phyloP scores from a whole-genome alignment of 2,113 vertebrate genomes.

The Piprites chloris region DNA sequence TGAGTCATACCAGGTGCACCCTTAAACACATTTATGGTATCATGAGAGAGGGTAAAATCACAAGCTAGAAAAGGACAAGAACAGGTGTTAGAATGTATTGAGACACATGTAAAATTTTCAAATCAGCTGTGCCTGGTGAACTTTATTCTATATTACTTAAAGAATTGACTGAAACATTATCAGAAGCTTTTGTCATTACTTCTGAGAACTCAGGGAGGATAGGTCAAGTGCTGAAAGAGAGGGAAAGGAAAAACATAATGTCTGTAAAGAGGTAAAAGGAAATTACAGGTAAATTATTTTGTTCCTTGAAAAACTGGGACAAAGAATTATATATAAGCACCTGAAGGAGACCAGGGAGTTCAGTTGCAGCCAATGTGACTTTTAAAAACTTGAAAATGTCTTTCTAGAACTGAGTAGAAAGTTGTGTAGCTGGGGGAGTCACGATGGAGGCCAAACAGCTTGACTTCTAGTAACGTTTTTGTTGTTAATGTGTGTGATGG shows the following conservation, averaged over 20 bases:
- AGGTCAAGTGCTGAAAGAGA: not conserved
- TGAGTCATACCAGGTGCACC: not conserved
- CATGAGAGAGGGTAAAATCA: not conserved
- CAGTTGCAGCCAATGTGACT: not conserved
- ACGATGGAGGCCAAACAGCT: not conserved
- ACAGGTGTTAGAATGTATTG: not conserved
- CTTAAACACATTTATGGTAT: not conserved
- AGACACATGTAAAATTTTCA: not conserved
- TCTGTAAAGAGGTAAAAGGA: not conserved
- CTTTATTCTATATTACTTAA: not conserved
- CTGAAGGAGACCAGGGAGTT: not conserved
- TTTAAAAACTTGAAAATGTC: not conserved
- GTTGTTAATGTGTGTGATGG: not conserved
- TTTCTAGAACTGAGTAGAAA: not conserved
- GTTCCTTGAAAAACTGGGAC: not conserved
- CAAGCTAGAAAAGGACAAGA: not conserved
- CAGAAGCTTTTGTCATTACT: not conserved
- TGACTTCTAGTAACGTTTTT: not conserved
- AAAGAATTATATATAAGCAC: not conserved
- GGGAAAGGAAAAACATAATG: not conserved
- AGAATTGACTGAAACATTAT: not conserved
- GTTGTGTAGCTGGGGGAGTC: not conserved
- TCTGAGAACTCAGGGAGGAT: not conserved
- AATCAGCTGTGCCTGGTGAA: not conserved
- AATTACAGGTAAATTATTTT: constrained; percentile 3